Evolutionary conservation across 1,140 invertebrate genomes (phyloP).

Genomic region (Pseudomyrmex dendroicus): DNA sequence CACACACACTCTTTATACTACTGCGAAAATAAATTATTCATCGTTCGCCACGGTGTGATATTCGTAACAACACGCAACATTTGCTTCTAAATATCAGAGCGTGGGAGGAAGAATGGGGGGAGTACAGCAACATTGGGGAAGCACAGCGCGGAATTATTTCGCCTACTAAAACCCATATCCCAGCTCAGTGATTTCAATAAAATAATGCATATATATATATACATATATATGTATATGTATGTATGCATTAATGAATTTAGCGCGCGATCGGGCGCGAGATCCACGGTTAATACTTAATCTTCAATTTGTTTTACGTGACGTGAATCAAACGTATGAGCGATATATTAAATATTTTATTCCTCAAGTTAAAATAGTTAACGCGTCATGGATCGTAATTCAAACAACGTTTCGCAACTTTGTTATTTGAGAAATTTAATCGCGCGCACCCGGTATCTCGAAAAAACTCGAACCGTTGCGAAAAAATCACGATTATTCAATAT

Average conservation of each 20-base stretch:
- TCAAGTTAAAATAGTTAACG: no score
- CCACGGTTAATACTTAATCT: not conserved
- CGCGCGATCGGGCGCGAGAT: not conserved
- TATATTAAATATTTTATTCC: no score
- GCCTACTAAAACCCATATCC: no score
- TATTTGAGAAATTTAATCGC: no score
- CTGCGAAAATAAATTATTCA: conserved; percentile 42
- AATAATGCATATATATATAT: not conserved
- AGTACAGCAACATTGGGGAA: not conserved
- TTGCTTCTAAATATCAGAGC: not conserved
- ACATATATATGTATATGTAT: no score
- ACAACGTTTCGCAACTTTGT: no score
- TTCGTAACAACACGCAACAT: conserved; percentile 3
- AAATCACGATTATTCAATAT: no score
- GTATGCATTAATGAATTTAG: not conserved
- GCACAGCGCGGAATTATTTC: not conserved
- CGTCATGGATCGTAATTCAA: no score
- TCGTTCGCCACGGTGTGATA: conserved; percentile 7
- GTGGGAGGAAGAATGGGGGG: no score
- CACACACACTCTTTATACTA: not conserved
- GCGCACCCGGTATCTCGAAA: no score
- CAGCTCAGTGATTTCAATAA: not conserved
- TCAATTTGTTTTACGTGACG: not conserved
- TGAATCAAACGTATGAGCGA: no score
- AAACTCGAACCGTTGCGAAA: no score